Evolutionary conservation across 2,113 vertebrate genomes (phyloP).

Genomic region (Phyllopteryx taeniolatus): DNA sequence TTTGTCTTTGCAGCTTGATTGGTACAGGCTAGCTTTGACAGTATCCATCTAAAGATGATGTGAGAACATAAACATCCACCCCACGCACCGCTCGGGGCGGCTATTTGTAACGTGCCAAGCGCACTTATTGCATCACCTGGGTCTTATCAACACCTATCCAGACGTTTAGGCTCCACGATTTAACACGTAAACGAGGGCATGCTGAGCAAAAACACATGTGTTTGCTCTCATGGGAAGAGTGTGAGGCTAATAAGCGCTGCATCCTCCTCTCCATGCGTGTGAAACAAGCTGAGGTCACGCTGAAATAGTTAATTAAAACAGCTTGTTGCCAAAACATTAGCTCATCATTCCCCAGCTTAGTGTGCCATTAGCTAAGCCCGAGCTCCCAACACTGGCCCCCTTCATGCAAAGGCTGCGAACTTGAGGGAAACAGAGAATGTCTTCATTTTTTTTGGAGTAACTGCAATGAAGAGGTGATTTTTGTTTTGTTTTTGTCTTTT

Average conservation of each 20-base stretch:
- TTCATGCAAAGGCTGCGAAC: slow-evolving; percentile 14
- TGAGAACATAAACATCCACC: not conserved
- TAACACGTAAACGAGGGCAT: slow-evolving; percentile 14
- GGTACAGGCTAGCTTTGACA: not conserved
- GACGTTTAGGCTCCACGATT: slow-evolving; percentile 32
- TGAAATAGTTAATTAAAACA: slow-evolving; percentile 59
- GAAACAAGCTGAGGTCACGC: slow-evolving; percentile 43
- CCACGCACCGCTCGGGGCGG: not conserved
- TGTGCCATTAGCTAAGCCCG: slow-evolving; percentile 49
- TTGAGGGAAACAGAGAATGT: slow-evolving; percentile 5
- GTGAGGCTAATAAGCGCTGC: slow-evolving; percentile 22
- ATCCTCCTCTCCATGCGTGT: slow-evolving; percentile 30
- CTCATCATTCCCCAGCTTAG: slow-evolving; percentile 49
- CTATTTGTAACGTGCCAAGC: not conserved
- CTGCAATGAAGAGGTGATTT: not conserved
- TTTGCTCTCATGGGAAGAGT: slow-evolving; percentile 39
- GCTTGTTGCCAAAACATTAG: slow-evolving; percentile 60
- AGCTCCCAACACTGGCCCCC: slow-evolving; percentile 27
- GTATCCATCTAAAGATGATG: not conserved
- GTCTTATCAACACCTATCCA: slow-evolving; percentile 35
- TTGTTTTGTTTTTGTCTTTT: not conserved
- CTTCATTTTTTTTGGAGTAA: not conserved
- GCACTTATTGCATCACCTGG: slow-evolving; percentile 22
- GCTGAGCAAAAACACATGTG: slow-evolving; percentile 33
- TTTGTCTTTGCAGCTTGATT: not conserved